These are phyloP conservation scores for Limnephilus auricula DNA, from an alignment of 2,888 invertebrate species.

Conservation along the genomic window DNA sequence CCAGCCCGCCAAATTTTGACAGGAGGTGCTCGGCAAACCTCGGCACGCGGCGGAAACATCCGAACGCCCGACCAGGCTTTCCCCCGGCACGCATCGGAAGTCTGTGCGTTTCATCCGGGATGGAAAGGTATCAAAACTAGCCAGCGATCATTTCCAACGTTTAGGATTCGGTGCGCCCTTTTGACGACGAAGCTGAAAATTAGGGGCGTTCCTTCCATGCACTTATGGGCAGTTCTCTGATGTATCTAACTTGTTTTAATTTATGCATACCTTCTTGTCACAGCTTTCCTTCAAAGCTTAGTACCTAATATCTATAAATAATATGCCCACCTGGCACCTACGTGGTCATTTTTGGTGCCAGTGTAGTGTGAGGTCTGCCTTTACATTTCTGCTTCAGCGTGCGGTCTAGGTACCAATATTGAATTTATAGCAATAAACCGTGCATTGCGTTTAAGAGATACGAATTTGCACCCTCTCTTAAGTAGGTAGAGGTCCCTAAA, in stretches of 20 bases:
- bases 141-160: not conserved
- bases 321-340: no score
- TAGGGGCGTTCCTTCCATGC: slow-evolving; percentile 2
- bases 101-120: not conserved
- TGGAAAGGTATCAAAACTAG: not conserved
- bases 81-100: slow-evolving; percentile 2
- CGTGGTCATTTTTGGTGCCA: no score
- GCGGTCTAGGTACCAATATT: no score
- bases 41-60: not conserved
- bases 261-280: not conserved
- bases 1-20: slow-evolving; percentile 34
- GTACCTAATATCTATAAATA: not conserved
- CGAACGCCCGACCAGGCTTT: not conserved
- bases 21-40: slow-evolving; percentile 12
- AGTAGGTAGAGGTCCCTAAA: no score
- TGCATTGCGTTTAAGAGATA: no score
- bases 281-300: not conserved
- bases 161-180: not conserved
- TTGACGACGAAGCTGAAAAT: not conserved
- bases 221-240: slow-evolving; percentile 2
- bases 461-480: no score
- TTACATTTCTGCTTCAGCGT: no score
- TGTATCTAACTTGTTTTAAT: not conserved
- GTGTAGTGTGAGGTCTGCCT: no score
- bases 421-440: no score